Base-by-base conservation (phyloP, 1,140 invertebrate species). In the Trissolcus basalis region DNA sequence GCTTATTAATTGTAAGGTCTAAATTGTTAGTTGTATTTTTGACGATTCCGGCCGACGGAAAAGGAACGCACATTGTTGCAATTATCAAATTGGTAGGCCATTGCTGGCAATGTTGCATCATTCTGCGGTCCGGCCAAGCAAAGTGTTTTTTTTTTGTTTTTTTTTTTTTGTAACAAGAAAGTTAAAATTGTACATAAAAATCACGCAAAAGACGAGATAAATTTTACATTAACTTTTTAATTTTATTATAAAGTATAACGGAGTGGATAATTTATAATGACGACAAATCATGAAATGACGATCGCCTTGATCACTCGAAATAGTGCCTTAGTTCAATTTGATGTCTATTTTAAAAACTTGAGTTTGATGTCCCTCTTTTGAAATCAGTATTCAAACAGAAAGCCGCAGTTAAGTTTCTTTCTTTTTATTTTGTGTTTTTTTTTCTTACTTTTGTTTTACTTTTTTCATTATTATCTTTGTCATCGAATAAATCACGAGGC, bases 321-420 rank as follows among this genome's bases (percentile, higher is more conserved):
- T 45, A 68, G 64, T 58, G 64, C 64, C 64, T 68, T 68, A 51
- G 48, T 67, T 43, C 39, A 55, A 47, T 54, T 54, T 4, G 5
- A 45, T 49, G 54, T 55, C 48, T 27, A 27, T 27, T 27, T 27
- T 27, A 6, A 6, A 27, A 27, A 6, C 19, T 27, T 27, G 19
- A 27, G 2, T 27, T 27, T 27, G 1, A 6, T 27, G 19, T 27
- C 19, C 19, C 19, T 27, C 19, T 27, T 44, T 14, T n/a, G 3
- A 1, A 44, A 44, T 13, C 43, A 44, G 43, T 44, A 44, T 44
- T 44, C 12, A 27, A 27, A 27, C 19, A 27, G 19, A 27, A 27
- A 39, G 9, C 9, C n/a, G 36, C 9, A 39, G n/a, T 39, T 39
- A 11, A 11, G 2, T 39, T 9, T 47, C 4, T 47, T 9, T 9